phyloP scores from a whole-genome alignment of 2,888 invertebrate species.

The Trachelus troglodyta region DNA sequence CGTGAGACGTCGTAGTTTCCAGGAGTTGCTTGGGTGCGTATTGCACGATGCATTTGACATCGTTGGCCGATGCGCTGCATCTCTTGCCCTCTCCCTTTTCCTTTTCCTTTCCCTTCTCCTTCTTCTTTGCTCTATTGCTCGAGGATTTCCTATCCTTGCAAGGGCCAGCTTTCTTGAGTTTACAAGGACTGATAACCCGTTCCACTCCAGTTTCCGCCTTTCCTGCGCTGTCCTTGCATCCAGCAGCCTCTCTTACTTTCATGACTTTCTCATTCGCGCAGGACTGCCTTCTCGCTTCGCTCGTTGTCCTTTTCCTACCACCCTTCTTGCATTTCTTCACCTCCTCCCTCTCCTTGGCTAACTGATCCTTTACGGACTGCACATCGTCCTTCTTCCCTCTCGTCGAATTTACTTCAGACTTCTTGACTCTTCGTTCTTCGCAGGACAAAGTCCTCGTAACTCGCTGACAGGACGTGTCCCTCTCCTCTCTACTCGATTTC shows the following conservation, averaged over 20 bases:
- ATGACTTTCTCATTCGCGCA: too few species aligned
- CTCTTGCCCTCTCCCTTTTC: not conserved
- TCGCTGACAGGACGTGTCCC: not conserved
- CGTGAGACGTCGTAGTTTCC: too few species aligned
- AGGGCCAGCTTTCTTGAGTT: not conserved
- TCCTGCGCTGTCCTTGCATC: not conserved
- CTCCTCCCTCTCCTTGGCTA: slow-evolving; percentile 23
- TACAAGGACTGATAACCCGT: not conserved
- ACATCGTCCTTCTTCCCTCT: not conserved
- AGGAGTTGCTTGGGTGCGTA: too few species aligned
- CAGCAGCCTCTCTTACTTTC: too few species aligned
- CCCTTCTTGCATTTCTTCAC: slow-evolving; percentile 29
- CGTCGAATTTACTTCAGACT: not conserved
- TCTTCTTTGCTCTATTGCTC: not conserved
- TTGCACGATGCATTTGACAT: too few species aligned
- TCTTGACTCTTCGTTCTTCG: not conserved
- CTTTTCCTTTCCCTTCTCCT: not conserved
- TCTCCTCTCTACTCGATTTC: too few species aligned
- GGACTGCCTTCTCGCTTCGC: too few species aligned
- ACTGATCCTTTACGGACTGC: slow-evolving; percentile 12
- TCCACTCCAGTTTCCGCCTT: not conserved
- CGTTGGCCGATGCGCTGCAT: not conserved
- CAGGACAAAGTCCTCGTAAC: not conserved
- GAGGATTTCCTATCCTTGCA: not conserved
- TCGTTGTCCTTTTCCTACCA: too few species aligned